Evolutionary conservation across 2,113 vertebrate species (phyloP).

Genomic region (Synodontis membranacea): DNA sequence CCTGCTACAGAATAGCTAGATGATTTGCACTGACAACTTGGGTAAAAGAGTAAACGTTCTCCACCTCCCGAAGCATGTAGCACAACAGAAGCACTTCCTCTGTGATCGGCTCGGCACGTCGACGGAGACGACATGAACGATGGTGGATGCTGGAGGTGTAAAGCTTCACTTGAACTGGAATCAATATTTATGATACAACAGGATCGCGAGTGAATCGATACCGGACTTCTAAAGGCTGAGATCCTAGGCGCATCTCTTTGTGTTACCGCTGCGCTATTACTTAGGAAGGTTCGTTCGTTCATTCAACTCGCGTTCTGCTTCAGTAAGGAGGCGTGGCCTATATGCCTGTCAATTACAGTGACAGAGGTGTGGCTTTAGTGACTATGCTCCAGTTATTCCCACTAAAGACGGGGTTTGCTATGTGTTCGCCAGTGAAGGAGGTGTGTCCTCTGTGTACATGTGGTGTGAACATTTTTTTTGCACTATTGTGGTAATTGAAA

Average conservation of each 20-base stretch:
- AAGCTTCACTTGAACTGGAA: neutral
- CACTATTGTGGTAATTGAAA: too few relatives aligned
- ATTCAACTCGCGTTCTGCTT: too few relatives aligned
- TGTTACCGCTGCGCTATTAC: neutral
- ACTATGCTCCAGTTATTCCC: neutral
- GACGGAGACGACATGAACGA: neutral
- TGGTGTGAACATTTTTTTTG: too few relatives aligned
- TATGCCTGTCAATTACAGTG: neutral
- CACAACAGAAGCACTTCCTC: neutral
- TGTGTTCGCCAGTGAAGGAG: neutral
- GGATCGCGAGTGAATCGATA: neutral
- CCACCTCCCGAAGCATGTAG: neutral
- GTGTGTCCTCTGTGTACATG: neutral
- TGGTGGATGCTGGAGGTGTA: neutral
- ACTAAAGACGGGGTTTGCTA: neutral
- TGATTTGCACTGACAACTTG: conserved; percentile 20
- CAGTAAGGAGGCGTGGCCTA: neutral
- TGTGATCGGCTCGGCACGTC: neutral
- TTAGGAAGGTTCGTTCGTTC: neutral
- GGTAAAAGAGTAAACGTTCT: conserved; percentile 18
- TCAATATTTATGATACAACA: neutral
- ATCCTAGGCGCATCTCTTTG: neutral
- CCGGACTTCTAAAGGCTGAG: neutral
- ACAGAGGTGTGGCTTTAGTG: neutral
- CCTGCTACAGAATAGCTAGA: neutral